These are phyloP conservation scores for Cephus pygmeus DNA, from an alignment of 2,888 invertebrate species.

Conservation along the genomic window DNA sequence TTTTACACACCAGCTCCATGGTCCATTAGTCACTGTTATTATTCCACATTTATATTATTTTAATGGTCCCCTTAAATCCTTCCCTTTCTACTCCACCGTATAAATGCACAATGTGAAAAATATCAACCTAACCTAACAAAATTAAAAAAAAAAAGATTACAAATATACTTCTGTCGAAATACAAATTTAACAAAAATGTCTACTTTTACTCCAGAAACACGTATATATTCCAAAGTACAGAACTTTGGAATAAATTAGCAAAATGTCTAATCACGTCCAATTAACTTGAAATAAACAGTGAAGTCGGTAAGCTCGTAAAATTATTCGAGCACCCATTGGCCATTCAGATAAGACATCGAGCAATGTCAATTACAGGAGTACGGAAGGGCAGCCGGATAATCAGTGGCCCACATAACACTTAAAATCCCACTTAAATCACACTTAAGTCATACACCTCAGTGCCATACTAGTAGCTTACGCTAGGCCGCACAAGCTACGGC, in stretches of 20 bases:
- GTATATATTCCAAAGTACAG: not conserved
- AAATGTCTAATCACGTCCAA: not conserved
- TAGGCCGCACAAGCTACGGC: conserved; percentile 1
- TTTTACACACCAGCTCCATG: conserved; percentile 9
- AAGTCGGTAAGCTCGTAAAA: not conserved
- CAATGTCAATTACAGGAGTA: conserved; percentile 46
- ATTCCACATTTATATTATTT: not conserved
- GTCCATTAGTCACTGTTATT: conserved; percentile 28
- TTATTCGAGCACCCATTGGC: conserved; percentile 16
- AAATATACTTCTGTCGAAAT: not conserved
- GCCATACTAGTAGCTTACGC: conserved; percentile 8
- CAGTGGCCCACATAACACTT: conserved; percentile 52
- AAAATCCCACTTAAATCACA: conserved; percentile 42
- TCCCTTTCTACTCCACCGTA: not conserved
- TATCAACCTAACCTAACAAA: not conserved
- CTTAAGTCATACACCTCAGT: conserved; percentile 22
- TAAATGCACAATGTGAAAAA: not conserved
- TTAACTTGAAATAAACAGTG: not conserved
- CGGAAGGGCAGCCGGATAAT: conserved; percentile 36
- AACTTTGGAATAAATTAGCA: not conserved
- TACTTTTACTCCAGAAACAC: not conserved
- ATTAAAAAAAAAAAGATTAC: no score
- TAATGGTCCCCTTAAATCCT: not conserved
- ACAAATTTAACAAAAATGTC: not conserved
- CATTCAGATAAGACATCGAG: conserved; percentile 44